phyloP scores from a whole-genome alignment of 1,140 invertebrate genomes.

The Tetramorium parvispinum region DNA sequence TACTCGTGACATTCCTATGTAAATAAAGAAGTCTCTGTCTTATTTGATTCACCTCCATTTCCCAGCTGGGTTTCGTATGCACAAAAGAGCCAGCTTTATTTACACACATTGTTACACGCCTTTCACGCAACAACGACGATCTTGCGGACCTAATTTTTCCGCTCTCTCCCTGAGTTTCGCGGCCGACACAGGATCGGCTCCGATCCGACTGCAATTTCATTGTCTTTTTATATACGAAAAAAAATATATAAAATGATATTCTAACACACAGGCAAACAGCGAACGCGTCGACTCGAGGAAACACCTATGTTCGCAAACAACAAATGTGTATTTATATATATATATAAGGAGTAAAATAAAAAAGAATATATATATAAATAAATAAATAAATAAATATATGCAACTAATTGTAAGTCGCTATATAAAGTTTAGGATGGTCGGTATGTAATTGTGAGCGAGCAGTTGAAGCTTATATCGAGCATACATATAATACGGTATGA shows the following conservation, averaged over 20 bases:
- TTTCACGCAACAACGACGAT: slow-evolving; percentile 71
- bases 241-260: slow-evolving; percentile 22
- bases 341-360: slow-evolving; percentile 43
- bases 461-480: slow-evolving; percentile 59
- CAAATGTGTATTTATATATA: slow-evolving; percentile 30
- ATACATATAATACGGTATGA: slow-evolving; percentile 28
- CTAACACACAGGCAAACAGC: slow-evolving; percentile 31
- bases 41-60: slow-evolving; percentile 52
- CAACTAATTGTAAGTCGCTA: neutral
- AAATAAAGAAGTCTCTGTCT: slow-evolving; percentile 72
- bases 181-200: neutral
- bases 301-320: neutral
- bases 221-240: slow-evolving; percentile 41
- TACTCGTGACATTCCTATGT: slow-evolving; percentile 74
- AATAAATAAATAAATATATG: neutral
- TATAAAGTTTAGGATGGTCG: slow-evolving; percentile 52
- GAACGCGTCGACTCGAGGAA: slow-evolving; percentile 13
- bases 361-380: slow-evolving; percentile 16
- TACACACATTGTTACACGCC: slow-evolving; percentile 21
- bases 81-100: slow-evolving; percentile 20
- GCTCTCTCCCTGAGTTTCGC: slow-evolving; percentile 1
- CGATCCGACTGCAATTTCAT: slow-evolving; percentile 24
- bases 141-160: slow-evolving; percentile 57
- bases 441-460: slow-evolving; percentile 50
- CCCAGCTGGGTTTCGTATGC: slow-evolving; percentile 38